A percentile compares a stretch with the other conserved stretches of the same genome.
These are phyloP conservation scores for Eudyptes chrysolophus DNA, from an alignment of 2,113 vertebrate species.

Conservation along the genomic window DNA sequence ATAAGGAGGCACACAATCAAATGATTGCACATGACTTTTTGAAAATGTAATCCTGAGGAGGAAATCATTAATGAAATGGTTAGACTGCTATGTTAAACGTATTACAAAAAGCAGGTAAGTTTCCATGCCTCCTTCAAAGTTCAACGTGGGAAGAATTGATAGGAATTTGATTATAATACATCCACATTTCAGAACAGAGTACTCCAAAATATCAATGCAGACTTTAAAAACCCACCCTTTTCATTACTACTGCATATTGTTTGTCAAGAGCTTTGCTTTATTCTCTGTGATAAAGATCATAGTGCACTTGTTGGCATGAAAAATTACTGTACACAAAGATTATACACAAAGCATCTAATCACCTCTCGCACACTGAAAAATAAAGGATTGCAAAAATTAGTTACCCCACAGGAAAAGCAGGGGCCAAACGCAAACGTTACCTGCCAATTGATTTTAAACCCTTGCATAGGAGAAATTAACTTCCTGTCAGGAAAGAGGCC, in stretches of 20 bases:
- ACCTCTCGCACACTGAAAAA: not conserved
- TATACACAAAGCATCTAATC: not conserved
- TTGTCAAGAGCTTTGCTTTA: not conserved
- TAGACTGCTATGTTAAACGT: not conserved
- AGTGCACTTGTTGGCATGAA: not conserved
- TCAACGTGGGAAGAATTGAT: not conserved
- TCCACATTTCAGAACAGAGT: not conserved
- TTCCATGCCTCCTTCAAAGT: not conserved
- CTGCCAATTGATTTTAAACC: not conserved
- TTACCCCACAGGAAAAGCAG: not conserved
- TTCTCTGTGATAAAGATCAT: not conserved
- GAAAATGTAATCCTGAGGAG: not conserved
- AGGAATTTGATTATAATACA: not conserved
- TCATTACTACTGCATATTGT: not conserved
- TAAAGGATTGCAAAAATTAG: not conserved
- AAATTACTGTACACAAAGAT: not conserved
- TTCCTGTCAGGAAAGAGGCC: not conserved
- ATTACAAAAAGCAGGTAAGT: not conserved
- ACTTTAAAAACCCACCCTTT: not conserved
- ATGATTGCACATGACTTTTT: not conserved
- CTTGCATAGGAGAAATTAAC: not conserved
- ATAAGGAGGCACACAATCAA: not conserved
- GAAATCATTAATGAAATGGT: constrained; percentile 4
- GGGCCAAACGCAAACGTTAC: not conserved
- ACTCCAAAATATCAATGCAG: not conserved